These are phyloP conservation scores for Ciconia nigra DNA, from an alignment of 2,797 vertebrate species.

Conservation along the genomic window DNA sequence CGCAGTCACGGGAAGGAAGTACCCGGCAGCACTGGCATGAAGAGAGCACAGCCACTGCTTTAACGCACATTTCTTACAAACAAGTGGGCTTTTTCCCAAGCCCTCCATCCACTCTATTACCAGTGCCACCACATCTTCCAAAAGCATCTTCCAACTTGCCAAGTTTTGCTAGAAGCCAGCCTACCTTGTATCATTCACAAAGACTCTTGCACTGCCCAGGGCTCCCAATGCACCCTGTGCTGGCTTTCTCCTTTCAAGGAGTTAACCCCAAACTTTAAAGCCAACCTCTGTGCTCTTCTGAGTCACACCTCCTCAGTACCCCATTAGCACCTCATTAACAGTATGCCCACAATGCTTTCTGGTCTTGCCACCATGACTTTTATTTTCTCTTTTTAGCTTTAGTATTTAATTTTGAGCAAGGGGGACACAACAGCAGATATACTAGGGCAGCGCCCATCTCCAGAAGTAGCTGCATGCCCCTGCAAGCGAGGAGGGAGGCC, in stretches of 20 bases:
- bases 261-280: background rate
- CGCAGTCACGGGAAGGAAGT: background rate
- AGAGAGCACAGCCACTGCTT: background rate
- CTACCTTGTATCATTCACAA: background rate
- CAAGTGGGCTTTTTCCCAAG: background rate
- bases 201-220: accelerated
- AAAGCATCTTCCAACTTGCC: background rate
- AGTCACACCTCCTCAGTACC: background rate
- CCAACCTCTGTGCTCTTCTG: background rate
- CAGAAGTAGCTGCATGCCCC: background rate
- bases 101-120: background rate
- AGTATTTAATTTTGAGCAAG: background rate
- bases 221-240: accelerated
- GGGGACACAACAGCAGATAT: background rate
- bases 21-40: accelerated
- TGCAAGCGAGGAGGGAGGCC: accelerated
- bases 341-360: background rate
- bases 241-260: too few relatives aligned
- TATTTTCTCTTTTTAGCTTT: background rate
- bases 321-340: background rate
- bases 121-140: background rate
- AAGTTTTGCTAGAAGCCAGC: background rate
- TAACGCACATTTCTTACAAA: background rate
- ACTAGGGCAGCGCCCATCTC: background rate
- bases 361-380: background rate